Evolutionary conservation across 2,888 invertebrate genomes (phyloP).

Genomic region (Ochropacha duplaris): DNA sequence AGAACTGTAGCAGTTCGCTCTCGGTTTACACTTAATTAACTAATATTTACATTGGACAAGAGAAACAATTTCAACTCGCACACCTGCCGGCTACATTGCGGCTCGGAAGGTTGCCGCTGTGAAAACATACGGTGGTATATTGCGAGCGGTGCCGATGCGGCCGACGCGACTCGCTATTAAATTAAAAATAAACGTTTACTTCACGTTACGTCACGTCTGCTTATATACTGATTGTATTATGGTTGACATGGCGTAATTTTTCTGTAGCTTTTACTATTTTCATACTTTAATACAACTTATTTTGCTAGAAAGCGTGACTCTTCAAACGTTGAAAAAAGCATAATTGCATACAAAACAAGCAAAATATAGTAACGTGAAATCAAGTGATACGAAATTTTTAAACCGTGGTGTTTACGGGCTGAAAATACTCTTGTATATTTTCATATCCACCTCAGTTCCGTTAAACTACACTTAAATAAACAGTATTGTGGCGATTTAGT

Average conservation of each 20-base stretch:
- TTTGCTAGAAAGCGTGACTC: no score
- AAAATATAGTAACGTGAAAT: no score
- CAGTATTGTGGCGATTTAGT: conserved; percentile 40
- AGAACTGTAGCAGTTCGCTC: conserved; percentile 25
- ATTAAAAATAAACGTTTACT: background rate
- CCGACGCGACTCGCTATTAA: background rate
- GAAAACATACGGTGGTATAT: conserved; percentile 34
- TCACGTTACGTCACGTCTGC: background rate
- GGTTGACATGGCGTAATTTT: background rate
- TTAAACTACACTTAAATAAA: conserved; percentile 15
- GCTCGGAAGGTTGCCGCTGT: conserved; percentile 53
- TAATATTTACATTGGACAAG: conserved; percentile 76
- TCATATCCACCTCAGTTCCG: conserved; percentile 14
- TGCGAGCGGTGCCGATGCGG: conserved; percentile 9
- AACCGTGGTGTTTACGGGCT: conserved; percentile 8
- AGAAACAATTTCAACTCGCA: conserved; percentile 68
- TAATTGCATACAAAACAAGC: no score
- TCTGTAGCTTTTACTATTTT: no score
- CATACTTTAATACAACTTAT: no score
- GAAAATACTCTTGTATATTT: conserved; percentile 27
- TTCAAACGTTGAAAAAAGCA: no score
- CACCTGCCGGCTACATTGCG: conserved; percentile 65
- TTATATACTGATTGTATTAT: background rate
- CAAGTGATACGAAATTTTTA: no score
- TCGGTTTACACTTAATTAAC: conserved; percentile 79